Base-by-base conservation (phyloP, 1,140 invertebrate species). In the Sitobion miscanthi region DNA sequence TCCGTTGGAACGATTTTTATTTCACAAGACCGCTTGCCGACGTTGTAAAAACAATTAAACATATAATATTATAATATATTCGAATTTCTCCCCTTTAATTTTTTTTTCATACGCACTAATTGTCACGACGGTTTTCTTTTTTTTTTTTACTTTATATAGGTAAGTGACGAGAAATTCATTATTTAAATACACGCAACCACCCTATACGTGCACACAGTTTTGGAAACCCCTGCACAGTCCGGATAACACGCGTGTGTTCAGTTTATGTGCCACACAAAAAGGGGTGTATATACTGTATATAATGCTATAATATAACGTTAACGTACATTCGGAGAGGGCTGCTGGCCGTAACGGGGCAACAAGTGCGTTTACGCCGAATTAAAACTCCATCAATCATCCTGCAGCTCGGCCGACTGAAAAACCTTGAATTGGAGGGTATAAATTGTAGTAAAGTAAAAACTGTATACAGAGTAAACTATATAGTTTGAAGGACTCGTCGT, bases 291-390 rank as follows among this genome's bases (percentile, higher is more conserved):
- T 49, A 49, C 11, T 92, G 47, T 52, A 82, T 45, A 54, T 89
- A 89, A 49, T 47, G 83, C 25, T 52, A 88, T 35, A 57, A 35
- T 35, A 62, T 57, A 90, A 62, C 91, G 82, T 92, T 83, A 83
- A 85, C 90, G 42, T n/a, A 42, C 42, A 38, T 90, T 17, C 88
- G 30, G 17, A 91, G 38, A 91, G 90, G 90, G 90, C 90, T 91
- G 90, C 35, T 52, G 45, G 35, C 52, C 90, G 91, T 92, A 54
- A 52, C 35, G 35, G 91, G 91, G 91, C 91, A 93, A 93, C 91
- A 93, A 93, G 91, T 93, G 91, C 91, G 77, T 93, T 93, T 93
- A 93, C 82, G 82, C 82, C 52, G 91, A 93, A 93, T 93, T 93
- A 93, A 93, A 93, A 93, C 82, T 21, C 35, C 91, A 93, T 93